Base-by-base conservation (phyloP, 2,797 vertebrate species). In the Phrynocephalus vlangalii region DNA sequence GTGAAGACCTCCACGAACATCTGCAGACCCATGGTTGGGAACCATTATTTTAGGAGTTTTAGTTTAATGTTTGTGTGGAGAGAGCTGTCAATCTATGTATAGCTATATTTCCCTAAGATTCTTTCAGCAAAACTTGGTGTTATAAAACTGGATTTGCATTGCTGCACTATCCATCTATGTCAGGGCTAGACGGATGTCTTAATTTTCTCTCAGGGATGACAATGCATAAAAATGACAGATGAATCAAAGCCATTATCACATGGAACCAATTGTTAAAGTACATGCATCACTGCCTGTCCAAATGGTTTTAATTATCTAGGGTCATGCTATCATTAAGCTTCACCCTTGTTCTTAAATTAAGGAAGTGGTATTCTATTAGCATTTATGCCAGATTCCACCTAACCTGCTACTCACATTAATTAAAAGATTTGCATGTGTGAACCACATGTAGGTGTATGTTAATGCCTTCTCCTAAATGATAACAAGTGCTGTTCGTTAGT, bases 301-400 rank as follows among this genome's bases (percentile, higher is more conserved):
- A 30, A 24, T 15, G 44, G 33, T 24, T 18, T 77, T 78, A 71
- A 84, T 86, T 79, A 83, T 52, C 72, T 77, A 71, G 73, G 26
- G 72, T 63, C 66, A 71, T 22, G 30, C 13, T 82, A 8, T 60
- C 30, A 68, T 77, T 78, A 67, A 87, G 56, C 38, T 5, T 83
- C 24, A 5, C 20, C 15, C n/a, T 16, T n/a, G 18, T 20, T 26
- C 68, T 70, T 24, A 75, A 76, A 79, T 84, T 33, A 90, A 84
- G 76, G 68, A 84, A 30, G 85, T 44, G 13, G 26, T 38, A 33
- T 66, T 70, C 24, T 44, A 73, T 73, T 80, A 88, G 82, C 72
- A 76, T 20, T 63, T 60, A 44, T 60, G 66, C 63, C 26, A 78
- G 63, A 72, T 72, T 48, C 20, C 24, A 16, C n/a, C n/a, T 73